Conservation (phyloP, 2,888 invertebrate species). For the Phragmatobia fuliginosa region DNA sequence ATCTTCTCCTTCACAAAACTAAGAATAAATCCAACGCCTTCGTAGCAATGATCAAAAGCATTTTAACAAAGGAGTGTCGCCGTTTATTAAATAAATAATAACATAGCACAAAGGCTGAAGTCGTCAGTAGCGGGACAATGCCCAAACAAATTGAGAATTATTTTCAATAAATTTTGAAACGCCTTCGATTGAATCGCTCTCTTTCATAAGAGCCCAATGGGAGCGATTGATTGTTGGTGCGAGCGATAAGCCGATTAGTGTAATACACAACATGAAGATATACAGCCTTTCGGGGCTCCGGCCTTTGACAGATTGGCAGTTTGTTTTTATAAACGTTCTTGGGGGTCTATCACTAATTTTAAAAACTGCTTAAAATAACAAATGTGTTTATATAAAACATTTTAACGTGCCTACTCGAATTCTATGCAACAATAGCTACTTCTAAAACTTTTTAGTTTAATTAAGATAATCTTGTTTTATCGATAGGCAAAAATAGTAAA, state of each 20-base stretch:
- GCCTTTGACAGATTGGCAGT: slow-evolving; percentile 67
- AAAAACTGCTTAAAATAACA: slow-evolving; percentile 26
- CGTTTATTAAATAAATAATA: slow-evolving; percentile 85
- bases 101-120: slow-evolving; percentile 71
- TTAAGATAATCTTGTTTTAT: too few species aligned
- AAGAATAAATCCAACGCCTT: slow-evolving; percentile 61
- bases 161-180: slow-evolving; percentile 83
- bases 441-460: not conserved
- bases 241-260: slow-evolving; percentile 82
- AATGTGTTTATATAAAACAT: slow-evolving; percentile 7
- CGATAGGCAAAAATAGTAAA: too few species aligned
- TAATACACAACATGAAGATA: slow-evolving; percentile 76
- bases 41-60: slow-evolving; percentile 69
- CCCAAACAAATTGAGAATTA: slow-evolving; percentile 84
- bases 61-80: slow-evolving; percentile 72
- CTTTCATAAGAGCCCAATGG: slow-evolving; percentile 65
- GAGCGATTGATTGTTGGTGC: slow-evolving; percentile 66
- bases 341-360: slow-evolving; percentile 35
- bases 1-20: slow-evolving; percentile 42
- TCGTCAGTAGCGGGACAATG: slow-evolving; percentile 79
- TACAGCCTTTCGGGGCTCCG: slow-evolving; percentile 66
- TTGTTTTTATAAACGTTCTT: slow-evolving; percentile 62
- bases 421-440: not conserved
- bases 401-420: not conserved
- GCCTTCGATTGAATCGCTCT: slow-evolving; percentile 72